A percentile compares a stretch with the other conserved stretches of the same genome.
Evolutionary conservation across 2,797 vertebrate species (phyloP).

Genomic region (Mus spretus): DNA sequence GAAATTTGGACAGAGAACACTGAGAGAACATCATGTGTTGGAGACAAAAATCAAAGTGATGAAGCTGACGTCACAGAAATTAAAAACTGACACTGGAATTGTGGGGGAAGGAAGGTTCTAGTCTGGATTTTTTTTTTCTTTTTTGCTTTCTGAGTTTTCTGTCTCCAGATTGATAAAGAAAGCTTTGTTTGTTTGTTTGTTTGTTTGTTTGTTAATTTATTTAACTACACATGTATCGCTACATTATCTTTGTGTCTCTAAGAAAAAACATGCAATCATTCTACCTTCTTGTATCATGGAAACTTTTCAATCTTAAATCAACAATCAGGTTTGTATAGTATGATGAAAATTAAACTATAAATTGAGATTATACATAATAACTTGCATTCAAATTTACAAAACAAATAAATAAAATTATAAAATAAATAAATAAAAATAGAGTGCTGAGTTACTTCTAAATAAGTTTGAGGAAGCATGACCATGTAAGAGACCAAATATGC

Average conservation of each 20-base stretch:
- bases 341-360: neutral
- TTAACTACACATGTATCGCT: neutral
- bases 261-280: neutral
- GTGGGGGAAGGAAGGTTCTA: neutral
- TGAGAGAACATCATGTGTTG: neutral
- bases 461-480: neutral
- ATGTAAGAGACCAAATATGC: fast-evolving
- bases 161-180: neutral
- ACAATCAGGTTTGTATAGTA: neutral
- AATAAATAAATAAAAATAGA: neutral
- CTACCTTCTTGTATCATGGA: neutral
- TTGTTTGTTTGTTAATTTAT: neutral
- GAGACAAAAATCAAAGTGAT: neutral
- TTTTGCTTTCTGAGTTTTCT: neutral
- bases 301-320: neutral
- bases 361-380: neutral
- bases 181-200: neutral
- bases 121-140: no score
- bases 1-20: neutral
- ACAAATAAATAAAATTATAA: neutral
- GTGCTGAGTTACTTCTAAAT: neutral
- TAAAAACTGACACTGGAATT: neutral
- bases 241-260: neutral
- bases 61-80: fast-evolving
- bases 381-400: neutral